Evolutionary conservation across 2,113 vertebrate species (phyloP).

Genomic region (Parotia lawesii): DNA sequence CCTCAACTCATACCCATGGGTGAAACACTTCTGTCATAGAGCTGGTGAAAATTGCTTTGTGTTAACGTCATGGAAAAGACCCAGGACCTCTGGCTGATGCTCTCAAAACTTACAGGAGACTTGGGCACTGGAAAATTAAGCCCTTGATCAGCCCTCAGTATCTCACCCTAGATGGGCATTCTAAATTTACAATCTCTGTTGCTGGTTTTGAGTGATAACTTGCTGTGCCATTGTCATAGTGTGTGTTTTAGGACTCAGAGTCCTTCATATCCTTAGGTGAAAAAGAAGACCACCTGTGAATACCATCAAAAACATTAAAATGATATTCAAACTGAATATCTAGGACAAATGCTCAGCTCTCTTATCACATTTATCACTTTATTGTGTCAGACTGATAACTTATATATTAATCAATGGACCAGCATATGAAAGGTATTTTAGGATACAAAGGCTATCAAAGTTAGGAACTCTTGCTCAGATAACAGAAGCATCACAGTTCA

Average conservation of each 20-base stretch:
- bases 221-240: not conserved
- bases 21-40: not conserved
- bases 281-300: not conserved
- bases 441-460: not conserved
- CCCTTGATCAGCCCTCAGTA: not conserved
- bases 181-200: not conserved
- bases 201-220: not conserved
- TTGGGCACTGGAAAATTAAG: not conserved
- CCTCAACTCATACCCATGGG: accelerated
- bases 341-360: not conserved
- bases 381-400: not conserved
- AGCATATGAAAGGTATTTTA: not conserved
- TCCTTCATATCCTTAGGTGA: not conserved
- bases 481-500: not conserved
- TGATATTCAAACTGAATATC: not conserved
- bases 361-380: not conserved
- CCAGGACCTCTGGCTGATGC: not conserved
- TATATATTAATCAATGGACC: not conserved
- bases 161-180: not conserved
- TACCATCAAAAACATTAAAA: not conserved
- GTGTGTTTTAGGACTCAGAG: not conserved
- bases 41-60: not conserved
- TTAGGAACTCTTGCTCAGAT: not conserved
- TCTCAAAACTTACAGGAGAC: not conserved
- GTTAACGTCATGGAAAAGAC: not conserved